Evolutionary conservation across 2,113 vertebrate species (phyloP).

Genomic region (Paradoxurus hermaphroditus): DNA sequence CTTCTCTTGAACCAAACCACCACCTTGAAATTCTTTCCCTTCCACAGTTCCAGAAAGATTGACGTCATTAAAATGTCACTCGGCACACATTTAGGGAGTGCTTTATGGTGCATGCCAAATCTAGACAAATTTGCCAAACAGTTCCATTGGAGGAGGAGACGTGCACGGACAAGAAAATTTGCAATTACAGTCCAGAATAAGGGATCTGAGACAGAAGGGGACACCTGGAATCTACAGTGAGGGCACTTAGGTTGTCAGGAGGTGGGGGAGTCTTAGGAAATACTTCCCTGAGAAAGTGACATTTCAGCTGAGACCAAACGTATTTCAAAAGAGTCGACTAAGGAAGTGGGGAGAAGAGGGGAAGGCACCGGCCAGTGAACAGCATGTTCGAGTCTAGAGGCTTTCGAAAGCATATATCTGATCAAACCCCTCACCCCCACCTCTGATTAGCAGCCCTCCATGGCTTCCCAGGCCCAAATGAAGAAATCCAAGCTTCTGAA

Average conservation of each 20-base stretch:
- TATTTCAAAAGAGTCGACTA: background rate
- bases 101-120: background rate
- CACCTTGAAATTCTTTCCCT: background rate
- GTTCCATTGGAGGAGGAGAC: accelerated
- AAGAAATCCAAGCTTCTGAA: background rate
- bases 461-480: background rate
- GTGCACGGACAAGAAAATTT: background rate
- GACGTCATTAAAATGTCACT: background rate
- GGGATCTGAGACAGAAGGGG: accelerated
- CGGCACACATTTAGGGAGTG: background rate
- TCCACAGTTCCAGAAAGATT: background rate
- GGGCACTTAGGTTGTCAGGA: background rate
- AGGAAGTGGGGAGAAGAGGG: background rate
- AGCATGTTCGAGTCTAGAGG: background rate
- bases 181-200: background rate
- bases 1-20: background rate
- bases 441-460: background rate
- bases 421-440: background rate
- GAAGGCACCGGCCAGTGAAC: background rate
- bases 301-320: background rate
- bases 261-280: background rate
- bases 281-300: no score
- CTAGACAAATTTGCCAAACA: background rate
- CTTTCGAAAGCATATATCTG: background rate
- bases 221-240: background rate